A percentile compares a stretch with the other conserved stretches of the same genome.
Conservation (phyloP, 2,797 vertebrate genomes). For the Enteromius afrohamiltoni region DNA sequence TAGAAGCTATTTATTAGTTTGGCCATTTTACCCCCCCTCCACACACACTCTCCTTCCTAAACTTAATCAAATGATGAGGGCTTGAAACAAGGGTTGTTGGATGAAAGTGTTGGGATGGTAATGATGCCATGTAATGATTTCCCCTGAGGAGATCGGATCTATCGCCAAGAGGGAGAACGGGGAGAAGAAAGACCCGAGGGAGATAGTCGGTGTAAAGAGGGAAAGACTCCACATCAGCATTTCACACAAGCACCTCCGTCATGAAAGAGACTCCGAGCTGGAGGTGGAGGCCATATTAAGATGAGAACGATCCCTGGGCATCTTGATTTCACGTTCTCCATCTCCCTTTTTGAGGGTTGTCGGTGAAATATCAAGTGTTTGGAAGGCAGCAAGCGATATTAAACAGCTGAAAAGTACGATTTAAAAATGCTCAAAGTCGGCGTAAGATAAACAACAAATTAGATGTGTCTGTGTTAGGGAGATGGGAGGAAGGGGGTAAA, state of each 20-base stretch:
- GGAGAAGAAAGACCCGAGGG: slow-evolving; percentile 84
- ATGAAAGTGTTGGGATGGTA: slow-evolving; percentile 93
- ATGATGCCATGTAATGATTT: slow-evolving; percentile 98
- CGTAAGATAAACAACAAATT: slow-evolving; percentile 93
- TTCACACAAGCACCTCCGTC: slow-evolving; percentile 86
- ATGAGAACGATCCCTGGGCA: slow-evolving; percentile 66
- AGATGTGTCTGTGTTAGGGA: slow-evolving; percentile 86
- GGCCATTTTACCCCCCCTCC: slow-evolving; percentile 64
- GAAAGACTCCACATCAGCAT: slow-evolving; percentile 84
- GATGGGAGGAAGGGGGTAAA: slow-evolving; percentile 61
- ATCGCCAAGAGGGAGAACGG: slow-evolving; percentile 87
- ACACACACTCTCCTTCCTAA: slow-evolving; percentile 62
- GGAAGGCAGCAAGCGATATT: slow-evolving; percentile 82
- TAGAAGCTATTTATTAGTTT: slow-evolving; percentile 82
- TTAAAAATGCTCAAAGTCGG: slow-evolving; percentile 92
- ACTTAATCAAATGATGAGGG: slow-evolving; percentile 90
- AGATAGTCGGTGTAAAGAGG: slow-evolving; percentile 43
- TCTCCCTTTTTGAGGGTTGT: slow-evolving; percentile 44
- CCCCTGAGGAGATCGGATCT: slow-evolving; percentile 93
- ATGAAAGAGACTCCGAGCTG: slow-evolving; percentile 54
- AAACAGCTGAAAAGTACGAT: slow-evolving; percentile 93
- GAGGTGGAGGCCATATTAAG: slow-evolving; percentile 66
- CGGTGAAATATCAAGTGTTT: slow-evolving; percentile 78
- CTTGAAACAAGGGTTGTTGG: slow-evolving; percentile 88
- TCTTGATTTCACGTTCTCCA: slow-evolving; percentile 50